Evolutionary conservation across 2,113 vertebrate genomes (phyloP).

Genomic region (Brienomyrus longianalis): DNA sequence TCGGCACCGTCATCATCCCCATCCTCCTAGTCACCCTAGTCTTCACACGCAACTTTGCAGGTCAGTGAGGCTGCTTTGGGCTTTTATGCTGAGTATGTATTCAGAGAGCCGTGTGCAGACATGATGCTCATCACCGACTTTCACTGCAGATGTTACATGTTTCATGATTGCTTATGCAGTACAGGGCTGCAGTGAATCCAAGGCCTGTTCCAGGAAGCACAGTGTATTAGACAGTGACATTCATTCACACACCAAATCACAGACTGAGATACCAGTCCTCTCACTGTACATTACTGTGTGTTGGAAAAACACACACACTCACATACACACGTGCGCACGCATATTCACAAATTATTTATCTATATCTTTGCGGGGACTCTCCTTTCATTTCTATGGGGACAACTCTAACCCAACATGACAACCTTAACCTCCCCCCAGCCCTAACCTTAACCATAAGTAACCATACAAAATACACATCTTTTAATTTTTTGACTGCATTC

Average conservation of each 20-base stretch:
- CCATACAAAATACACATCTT: neutral
- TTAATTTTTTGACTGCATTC: neutral
- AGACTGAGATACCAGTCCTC: neutral
- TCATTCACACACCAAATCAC: neutral
- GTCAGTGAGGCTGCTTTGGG: constrained; percentile 60
- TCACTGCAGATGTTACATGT: neutral
- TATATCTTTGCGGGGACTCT: neutral
- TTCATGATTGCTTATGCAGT: neutral
- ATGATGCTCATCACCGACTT: no score
- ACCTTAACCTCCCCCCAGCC: neutral
- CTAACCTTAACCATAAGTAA: neutral
- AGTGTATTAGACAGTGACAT: neutral
- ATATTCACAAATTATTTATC: neutral
- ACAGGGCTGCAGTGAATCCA: neutral
- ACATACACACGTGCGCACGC: neutral
- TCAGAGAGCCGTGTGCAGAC: neutral
- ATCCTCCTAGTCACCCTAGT: constrained; percentile 94
- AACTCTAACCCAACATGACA: neutral
- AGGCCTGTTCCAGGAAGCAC: neutral
- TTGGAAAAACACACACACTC: neutral
- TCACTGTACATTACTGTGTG: neutral
- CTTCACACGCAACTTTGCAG: constrained; percentile 97
- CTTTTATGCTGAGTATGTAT: neutral
- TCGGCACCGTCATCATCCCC: constrained; percentile 94
- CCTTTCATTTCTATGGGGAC: no score